phyloP scores from a whole-genome alignment of 2,113 vertebrate genomes.

The Labeo catla region DNA sequence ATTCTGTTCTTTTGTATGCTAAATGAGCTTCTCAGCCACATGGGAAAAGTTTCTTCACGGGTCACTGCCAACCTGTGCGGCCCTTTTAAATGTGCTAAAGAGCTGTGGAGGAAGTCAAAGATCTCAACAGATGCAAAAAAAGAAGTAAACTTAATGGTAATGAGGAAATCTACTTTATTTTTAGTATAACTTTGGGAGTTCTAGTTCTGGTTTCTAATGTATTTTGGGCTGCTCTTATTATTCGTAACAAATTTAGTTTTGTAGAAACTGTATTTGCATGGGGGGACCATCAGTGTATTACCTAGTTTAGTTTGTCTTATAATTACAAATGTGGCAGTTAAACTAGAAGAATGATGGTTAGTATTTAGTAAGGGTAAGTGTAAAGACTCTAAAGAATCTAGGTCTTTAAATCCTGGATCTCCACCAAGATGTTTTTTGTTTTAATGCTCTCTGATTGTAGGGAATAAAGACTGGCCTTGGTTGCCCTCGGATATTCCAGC shows the following conservation, averaged over 20 bases:
- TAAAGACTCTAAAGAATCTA: not conserved
- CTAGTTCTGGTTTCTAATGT: not conserved
- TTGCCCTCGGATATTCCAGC: not conserved
- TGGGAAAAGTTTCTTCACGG: not conserved
- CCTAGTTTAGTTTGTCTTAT: not conserved
- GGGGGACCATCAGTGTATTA: not conserved
- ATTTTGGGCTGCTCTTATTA: not conserved
- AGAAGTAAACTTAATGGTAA: not conserved
- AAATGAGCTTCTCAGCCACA: not conserved
- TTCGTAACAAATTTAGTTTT: not conserved
- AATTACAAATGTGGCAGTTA: not conserved
- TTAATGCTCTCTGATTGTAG: not conserved
- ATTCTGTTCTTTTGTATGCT: not conserved
- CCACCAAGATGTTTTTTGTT: not conserved
- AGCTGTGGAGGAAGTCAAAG: not conserved
- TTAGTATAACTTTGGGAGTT: not conserved
- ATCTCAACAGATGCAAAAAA: not conserved
- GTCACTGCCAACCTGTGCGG: not conserved
- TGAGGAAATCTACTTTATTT: not conserved
- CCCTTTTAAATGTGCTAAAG: not conserved
- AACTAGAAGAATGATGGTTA: not conserved
- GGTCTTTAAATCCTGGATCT: not conserved
- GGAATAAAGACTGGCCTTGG: conserved; percentile 3
- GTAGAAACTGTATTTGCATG: not conserved
- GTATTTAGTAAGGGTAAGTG: not conserved